phyloP scores from a whole-genome alignment of 2,888 invertebrate genomes.

The Drosophila macrospina region DNA sequence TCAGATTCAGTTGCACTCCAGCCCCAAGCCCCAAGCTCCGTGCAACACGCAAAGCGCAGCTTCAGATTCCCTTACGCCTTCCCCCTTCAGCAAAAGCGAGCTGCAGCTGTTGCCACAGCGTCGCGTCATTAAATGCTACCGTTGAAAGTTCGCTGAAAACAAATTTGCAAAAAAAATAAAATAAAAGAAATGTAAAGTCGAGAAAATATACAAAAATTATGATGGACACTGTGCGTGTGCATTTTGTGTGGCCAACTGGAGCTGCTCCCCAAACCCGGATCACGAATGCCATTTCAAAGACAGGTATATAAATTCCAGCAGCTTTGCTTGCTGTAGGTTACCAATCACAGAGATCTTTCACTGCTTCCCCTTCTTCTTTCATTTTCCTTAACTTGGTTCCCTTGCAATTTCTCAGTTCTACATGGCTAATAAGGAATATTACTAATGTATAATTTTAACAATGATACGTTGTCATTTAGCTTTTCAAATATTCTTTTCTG shows the following conservation, averaged over 20 bases:
- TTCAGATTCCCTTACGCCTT: conserved; percentile 7
- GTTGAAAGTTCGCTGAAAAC: conserved; percentile 61
- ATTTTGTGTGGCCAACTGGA: conserved; percentile 35
- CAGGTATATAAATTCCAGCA: conserved; percentile 52
- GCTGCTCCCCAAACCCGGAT: conserved; percentile 35
- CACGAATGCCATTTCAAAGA: conserved; percentile 43
- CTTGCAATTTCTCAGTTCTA: conserved; percentile 20
- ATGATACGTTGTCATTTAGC: neutral
- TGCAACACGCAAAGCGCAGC: conserved; percentile 59
- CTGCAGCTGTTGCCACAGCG: conserved; percentile 30
- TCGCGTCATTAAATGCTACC: conserved; percentile 66
- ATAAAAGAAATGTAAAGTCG: conserved; percentile 6
- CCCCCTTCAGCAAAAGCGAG: neutral
- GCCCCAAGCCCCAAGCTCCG: conserved; percentile 30
- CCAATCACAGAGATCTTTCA: conserved; percentile 17
- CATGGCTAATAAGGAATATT: neutral
- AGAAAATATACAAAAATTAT: conserved; percentile 43
- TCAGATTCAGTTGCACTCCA: conserved; percentile 47
- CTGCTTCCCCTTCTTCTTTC: conserved; percentile 11
- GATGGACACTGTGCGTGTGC: conserved; percentile 53
- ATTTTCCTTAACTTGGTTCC: conserved; percentile 30
- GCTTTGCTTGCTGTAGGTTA: conserved; percentile 59
- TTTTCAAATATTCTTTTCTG: no score
- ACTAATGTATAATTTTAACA: neutral
- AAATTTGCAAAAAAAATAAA: conserved; percentile 58